Conservation (phyloP, 2,113 vertebrate genomes). For the Phasianus colchicus region DNA sequence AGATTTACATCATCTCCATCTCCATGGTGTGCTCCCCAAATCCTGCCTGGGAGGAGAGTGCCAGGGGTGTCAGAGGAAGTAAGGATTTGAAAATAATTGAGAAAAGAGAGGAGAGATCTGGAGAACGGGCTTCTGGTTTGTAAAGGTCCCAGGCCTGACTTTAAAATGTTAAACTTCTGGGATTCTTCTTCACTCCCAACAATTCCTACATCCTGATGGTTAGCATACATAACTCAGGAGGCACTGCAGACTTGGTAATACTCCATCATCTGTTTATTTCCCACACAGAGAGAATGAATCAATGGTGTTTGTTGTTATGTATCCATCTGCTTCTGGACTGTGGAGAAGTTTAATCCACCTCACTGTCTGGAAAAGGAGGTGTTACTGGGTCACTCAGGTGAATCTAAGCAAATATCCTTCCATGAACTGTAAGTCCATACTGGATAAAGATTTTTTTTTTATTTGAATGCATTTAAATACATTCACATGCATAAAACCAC, state of each 20-base stretch:
- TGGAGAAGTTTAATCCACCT: not conserved
- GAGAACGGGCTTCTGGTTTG: not conserved
- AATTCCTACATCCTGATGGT: accelerated
- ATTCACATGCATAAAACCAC: not conserved
- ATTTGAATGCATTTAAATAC: not conserved
- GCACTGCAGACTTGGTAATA: not conserved
- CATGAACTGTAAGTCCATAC: not conserved
- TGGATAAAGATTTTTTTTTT: not conserved
- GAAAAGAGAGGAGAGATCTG: not conserved
- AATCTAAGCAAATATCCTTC: not conserved
- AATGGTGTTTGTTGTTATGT: not conserved
- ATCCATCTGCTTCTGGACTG: not conserved
- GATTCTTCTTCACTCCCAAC: not conserved
- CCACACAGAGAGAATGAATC: not conserved
- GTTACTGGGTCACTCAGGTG: not conserved
- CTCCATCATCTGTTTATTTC: not conserved
- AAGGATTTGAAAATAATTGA: not conserved
- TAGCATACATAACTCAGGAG: not conserved
- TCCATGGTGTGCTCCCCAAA: accelerated
- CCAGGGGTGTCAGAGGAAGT: not conserved
- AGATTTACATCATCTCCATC: not conserved
- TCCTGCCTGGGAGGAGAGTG: not conserved
- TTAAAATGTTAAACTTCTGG: not conserved
- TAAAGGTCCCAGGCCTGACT: not conserved
- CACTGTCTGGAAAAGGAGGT: not conserved